A percentile compares a stretch with the other conserved stretches of the same genome.
phyloP scores from a whole-genome alignment of 53 echinoderm and acorn worm genomes.

The Patiria pectinifera region DNA sequence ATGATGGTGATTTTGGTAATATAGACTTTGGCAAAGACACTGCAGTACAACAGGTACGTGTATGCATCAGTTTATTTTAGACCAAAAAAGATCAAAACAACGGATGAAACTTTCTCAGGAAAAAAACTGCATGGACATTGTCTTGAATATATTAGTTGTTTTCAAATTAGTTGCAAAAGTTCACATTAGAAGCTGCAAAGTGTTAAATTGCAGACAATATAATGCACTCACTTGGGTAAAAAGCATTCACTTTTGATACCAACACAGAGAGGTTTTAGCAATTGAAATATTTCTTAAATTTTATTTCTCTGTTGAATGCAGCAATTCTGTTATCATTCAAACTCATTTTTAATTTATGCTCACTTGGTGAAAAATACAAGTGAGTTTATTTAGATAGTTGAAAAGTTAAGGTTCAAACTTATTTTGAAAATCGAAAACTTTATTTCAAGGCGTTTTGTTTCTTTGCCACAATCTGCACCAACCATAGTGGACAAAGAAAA shows the following conservation, averaged over 20 bases:
- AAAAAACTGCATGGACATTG: not conserved
- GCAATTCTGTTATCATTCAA: too few relatives aligned
- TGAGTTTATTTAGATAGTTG: not conserved
- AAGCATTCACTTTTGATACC: too few relatives aligned
- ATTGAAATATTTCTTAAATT: too few relatives aligned
- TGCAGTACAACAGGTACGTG: conserved; percentile 93
- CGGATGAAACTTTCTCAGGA: not conserved
- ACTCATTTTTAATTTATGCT: too few relatives aligned
- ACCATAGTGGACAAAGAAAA: not conserved
- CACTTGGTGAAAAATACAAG: not conserved
- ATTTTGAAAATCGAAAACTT: not conserved
- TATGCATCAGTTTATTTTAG: not conserved
- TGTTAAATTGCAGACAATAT: not conserved
- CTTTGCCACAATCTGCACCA: not conserved
- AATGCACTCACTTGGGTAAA: not conserved
- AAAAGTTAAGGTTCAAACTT: not conserved
- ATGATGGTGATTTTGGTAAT: conserved; percentile 93
- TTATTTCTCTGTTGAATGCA: too few relatives aligned
- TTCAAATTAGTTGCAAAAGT: not conserved
- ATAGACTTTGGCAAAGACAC: conserved; percentile 97
- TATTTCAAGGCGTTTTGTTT: not conserved
- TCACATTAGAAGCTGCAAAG: not conserved
- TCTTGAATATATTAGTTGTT: not conserved
- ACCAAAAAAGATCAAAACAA: not conserved
- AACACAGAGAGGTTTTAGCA: too few relatives aligned